Evolutionary conservation across 2,113 vertebrate genomes (phyloP), one percentile per base, ranked within the genome.

Genomic region (Jaculus jaculus): DNA sequence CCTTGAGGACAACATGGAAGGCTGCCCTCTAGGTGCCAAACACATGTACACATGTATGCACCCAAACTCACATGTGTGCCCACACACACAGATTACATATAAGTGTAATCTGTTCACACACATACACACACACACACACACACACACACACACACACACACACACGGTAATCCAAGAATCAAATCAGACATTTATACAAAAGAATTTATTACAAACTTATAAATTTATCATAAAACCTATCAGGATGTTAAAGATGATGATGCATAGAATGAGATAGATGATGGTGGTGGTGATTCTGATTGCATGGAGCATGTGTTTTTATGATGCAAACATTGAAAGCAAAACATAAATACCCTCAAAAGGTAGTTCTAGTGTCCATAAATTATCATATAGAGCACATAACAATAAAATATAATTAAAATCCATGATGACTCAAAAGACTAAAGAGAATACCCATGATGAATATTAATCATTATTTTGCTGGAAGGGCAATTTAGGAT

Each of bases 361-460:
- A 34, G 21, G 42, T 51, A 93, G 65, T 87, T 90, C 24, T 63
- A 51, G 60, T 42, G n/a, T 84, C 84, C 26, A 68, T 69, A 89
- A 85, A 73, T 60, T 84, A 80, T 1, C 88, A 28, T 34, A 65
- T 10, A 74, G 16, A 11, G 79, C 2, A 32, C 26, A 69, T 65
- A 65, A 58, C 78, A 66, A 66, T 72, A 51, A 94, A 90, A 85
- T 73, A 77, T 16, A 88, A 39, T 69, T 78, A 73, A 54, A 78
- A 7, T 37, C 12, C 60, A 86, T 20, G 5, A 69, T 89, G 65
- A 93, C 58, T 73, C 75, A 89, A 18, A 85, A 91, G 39, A 87
- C 73, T 60, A 21, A 92, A 6, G 30, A 24, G 18, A 5, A 34
- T 37, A 23, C 77, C 78, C 54, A 68, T 69, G 80, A 80, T 65